These are phyloP conservation scores for Gallinago media DNA, from an alignment of 2,113 vertebrate species.

Conservation along the genomic window DNA sequence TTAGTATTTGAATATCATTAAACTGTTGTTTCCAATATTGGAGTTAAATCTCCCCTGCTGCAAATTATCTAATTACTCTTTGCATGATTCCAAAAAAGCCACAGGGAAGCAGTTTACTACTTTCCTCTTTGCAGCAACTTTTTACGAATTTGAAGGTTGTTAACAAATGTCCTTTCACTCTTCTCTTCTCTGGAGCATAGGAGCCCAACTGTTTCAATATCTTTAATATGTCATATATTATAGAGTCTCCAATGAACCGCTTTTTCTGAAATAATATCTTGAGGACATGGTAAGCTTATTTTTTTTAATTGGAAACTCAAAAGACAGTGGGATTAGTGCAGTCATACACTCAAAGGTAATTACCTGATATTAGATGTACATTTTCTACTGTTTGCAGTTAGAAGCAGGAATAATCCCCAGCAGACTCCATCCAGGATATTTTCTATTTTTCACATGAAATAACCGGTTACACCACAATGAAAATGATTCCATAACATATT, in stretches of 20 bases:
- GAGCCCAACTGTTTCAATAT: background rate
- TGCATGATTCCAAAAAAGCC: background rate
- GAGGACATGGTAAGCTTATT: conserved; percentile 7
- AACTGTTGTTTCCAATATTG: background rate
- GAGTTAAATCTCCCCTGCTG: background rate
- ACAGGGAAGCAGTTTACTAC: background rate
- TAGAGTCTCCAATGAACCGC: background rate
- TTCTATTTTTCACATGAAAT: background rate
- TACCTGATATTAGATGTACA: conserved; percentile 34
- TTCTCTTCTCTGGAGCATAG: background rate
- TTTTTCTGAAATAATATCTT: conserved; percentile 45
- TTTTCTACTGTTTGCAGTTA: conserved; percentile 18
- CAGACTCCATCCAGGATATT: background rate
- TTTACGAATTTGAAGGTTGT: conserved; percentile 9
- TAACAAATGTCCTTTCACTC: conserved; percentile 6
- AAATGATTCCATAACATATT: background rate
- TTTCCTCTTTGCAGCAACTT: background rate
- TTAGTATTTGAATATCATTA: background rate
- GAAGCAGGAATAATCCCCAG: background rate
- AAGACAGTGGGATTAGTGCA: conserved; percentile 46
- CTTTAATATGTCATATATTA: conserved; percentile 40
- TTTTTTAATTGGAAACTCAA: conserved; percentile 54
- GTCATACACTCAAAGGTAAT: conserved; percentile 49
- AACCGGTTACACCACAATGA: background rate
- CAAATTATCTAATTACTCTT: conserved; percentile 14